Percentiles rank a stretch among this genome's conserved stretches.
These are phyloP conservation scores for Esox niger DNA, from an alignment of 2,113 vertebrate genomes.

Conservation along the genomic window DNA sequence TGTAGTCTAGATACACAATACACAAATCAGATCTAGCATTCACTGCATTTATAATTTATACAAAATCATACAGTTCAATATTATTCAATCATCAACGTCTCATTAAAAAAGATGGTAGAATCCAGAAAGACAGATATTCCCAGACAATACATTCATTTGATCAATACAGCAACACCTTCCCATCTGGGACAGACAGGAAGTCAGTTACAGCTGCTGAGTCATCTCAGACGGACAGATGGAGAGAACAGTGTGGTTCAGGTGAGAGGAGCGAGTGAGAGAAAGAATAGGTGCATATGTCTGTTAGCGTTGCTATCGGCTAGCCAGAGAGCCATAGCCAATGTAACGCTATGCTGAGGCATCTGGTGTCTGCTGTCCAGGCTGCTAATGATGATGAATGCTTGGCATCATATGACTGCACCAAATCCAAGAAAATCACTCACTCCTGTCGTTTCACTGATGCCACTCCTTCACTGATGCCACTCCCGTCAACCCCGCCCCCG, in stretches of 20 bases:
- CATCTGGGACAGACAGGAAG: conserved; percentile 22
- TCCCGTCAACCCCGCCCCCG: too few relatives aligned
- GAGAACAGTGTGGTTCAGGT: conserved; percentile 49
- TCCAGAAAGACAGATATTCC: too few relatives aligned
- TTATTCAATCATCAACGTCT: too few relatives aligned
- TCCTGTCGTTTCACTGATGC: conserved; percentile 26
- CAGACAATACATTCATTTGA: too few relatives aligned
- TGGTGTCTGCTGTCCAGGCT: conserved; percentile 51
- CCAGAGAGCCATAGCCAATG: conserved; percentile 45
- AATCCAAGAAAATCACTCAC: conserved; percentile 36
- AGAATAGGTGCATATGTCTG: conserved; percentile 49
- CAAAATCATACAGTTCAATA: too few relatives aligned
- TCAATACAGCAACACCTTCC: too few relatives aligned
- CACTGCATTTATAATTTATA: too few relatives aligned
- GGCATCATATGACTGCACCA: conserved; percentile 28
- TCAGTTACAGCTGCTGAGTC: conserved; percentile 49
- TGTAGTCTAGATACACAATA: too few relatives aligned
- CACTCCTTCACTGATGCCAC: conserved; percentile 11
- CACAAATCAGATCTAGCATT: too few relatives aligned
- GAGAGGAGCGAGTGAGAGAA: conserved; percentile 53
- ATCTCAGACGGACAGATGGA: conserved; percentile 53
- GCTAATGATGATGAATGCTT: conserved; percentile 70
- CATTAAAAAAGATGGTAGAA: too few relatives aligned
- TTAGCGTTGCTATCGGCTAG: conserved; percentile 32
- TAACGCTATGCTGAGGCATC: conserved; percentile 49